Base-by-base conservation (phyloP, 2,888 invertebrate species). In the Congeria kusceri region DNA sequence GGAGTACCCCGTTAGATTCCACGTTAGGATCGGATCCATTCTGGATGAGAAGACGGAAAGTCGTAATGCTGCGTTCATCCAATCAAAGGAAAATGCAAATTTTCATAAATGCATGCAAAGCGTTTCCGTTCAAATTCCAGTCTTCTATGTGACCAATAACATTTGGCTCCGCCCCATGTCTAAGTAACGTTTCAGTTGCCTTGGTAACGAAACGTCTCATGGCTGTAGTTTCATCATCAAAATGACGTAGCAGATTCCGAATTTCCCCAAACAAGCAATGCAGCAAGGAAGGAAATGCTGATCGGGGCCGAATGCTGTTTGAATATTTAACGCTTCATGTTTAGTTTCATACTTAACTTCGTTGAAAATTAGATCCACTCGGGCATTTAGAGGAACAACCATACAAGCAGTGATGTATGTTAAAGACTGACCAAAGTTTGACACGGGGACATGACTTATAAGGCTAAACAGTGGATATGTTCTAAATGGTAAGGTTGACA, bases 401-500 rank as follows among this genome's bases (percentile, higher is more conserved):
- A 90, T 67, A 46, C 87, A 86, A 0, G 90, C 84, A 28, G 85
- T 75, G 1, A 90, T 76, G 66, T 87, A 89, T 11, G 87, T 86
- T 0, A 82, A 81, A 1, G 82, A 77, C 29, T 80, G 86, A 28
- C 88, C 85, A 47, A 87, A 83, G 47, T 89, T 88, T 13, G 87
- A 82, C 18, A 87, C 74, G 0, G 88, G 83, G 4, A 86, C 77
- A 47, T 86, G 86, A 27, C 88, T 80, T 7, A 92, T 80, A n/a
- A 92, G 76, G 69, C 91, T 92, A 78, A 92, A 90, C 29, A 92
- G 77, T 0, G 92, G 92, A 66, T 87, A 91, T 2, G 91, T 89
- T 28, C 92, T 83, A 25, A 88, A 87, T 0, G 90, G 91, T 2
- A 86, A 59, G 11, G 79, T 77, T 11, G 80, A 85, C 59, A 86